Percentiles rank a stretch among this genome's conserved stretches.
phyloP scores from a whole-genome alignment of 2,113 vertebrate species.

The Cryptomyrus ogoouensis region DNA sequence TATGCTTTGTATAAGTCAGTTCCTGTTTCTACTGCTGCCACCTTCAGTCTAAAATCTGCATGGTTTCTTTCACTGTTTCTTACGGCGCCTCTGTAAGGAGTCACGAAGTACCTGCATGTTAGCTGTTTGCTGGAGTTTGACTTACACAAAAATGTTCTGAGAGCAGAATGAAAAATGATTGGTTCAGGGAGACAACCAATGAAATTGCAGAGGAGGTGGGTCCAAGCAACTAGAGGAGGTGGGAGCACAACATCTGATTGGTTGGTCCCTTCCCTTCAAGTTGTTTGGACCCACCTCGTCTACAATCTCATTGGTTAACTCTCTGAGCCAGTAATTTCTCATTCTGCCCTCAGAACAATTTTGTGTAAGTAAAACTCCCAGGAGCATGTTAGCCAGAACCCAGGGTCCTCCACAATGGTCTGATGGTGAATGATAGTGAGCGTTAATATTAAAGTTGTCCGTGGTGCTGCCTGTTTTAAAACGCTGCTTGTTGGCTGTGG shows the following conservation, averaged over 20 bases:
- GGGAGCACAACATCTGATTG: background rate
- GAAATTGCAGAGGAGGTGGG: background rate
- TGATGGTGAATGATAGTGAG: background rate
- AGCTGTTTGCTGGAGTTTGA: background rate
- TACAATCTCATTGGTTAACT: background rate
- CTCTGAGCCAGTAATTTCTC: background rate
- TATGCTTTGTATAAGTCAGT: background rate
- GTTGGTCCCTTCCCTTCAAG: background rate
- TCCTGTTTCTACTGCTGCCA: background rate
- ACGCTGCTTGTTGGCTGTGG: constrained; percentile 34
- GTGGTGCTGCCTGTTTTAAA: background rate
- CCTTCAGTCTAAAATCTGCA: background rate
- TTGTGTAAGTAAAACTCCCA: background rate
- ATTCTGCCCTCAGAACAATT: background rate
- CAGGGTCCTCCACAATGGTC: background rate
- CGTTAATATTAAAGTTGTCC: background rate
- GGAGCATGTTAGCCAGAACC: background rate
- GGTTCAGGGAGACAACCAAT: background rate
- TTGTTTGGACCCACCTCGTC: background rate
- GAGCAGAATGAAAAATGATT: background rate
- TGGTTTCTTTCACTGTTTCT: background rate
- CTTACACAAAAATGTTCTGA: background rate
- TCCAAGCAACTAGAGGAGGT: background rate
- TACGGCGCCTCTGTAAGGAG: background rate
- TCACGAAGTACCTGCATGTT: background rate